Evolutionary conservation across 2,113 vertebrate genomes (phyloP), one percentile per base, ranked within the genome.

Genomic region (Candoia aspera): DNA sequence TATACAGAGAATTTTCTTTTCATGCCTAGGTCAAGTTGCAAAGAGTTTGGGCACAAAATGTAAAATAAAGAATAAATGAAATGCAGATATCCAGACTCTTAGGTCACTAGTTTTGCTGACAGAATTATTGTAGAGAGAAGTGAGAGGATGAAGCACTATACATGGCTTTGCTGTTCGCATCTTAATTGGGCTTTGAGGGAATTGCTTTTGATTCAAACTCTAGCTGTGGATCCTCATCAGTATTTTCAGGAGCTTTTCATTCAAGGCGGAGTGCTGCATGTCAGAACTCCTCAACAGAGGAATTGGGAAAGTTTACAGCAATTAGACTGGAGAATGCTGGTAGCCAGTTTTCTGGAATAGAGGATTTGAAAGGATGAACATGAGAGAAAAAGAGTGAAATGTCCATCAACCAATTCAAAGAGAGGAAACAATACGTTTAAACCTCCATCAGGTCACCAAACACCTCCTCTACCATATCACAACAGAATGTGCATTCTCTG

Each of bases 41-140:
- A 84, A 42, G 55, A 4, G 8, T 59, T 53, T 79, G 8, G 62
- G 17, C 84, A 58, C 19, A 83, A 59, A 87, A 87, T 90, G n/a
- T 86, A 9, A 68, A 54, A 23, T n/a, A 90, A 37, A 12, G 24
- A 37, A 79, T 58, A 21, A 33, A 86, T 62, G 17, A 54, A 49
- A 24, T 24, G 54, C 55, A 88, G 68, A 92, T 92, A 84, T 86
- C 17, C 33, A 88, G 92, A 85, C 90, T 89, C 59, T 89, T 89
- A 64, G 55, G 79, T 91, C 90, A 90, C 57, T 3, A 19, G 26
- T 46, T 64, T 85, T 91, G 13, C 33, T 93, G 53, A 57, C 55
- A 87, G 23, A 55, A 87, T 59, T 57, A 55, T 57, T 93, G 86
- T 89, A 73, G 6, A 86, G 26, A 84, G 2, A 57, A 46, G 3